Conservation (phyloP, 2,888 invertebrate genomes). For the Clistopyga incitator region DNA sequence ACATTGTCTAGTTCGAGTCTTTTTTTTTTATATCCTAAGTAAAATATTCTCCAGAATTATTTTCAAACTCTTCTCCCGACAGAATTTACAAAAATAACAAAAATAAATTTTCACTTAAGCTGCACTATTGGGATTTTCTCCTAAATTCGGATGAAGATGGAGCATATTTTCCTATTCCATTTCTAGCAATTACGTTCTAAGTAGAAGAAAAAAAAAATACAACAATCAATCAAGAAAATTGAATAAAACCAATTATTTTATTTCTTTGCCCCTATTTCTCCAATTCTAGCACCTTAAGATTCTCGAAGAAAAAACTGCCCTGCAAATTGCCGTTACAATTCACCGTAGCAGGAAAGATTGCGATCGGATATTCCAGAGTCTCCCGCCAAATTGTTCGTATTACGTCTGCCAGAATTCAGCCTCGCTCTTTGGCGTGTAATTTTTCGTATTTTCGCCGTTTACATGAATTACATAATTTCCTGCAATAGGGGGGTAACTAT, state of each 20-base stretch:
- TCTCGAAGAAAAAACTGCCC: neutral
- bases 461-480: conserved; percentile 20
- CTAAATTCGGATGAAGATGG: too few relatives aligned
- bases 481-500: neutral
- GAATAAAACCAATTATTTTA: neutral
- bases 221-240: neutral
- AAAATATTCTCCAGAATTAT: too few relatives aligned
- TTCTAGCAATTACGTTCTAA: neutral
- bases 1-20: too few relatives aligned
- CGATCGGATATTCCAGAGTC: conserved; percentile 4
- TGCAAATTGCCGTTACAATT: neutral
- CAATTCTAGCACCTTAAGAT: neutral
- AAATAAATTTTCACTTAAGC: too few relatives aligned
- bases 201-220: neutral
- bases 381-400: neutral
- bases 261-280: neutral
- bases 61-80: too few relatives aligned
- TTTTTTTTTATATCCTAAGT: too few relatives aligned
- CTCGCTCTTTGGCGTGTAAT: conserved; percentile 11
- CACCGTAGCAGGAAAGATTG: conserved; percentile 4
- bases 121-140: too few relatives aligned
- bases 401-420: conserved; percentile 4
- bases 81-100: too few relatives aligned
- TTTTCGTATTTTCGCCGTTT: conserved; percentile 28
- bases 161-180: too few relatives aligned